Conservation (phyloP, 2,797 vertebrate species). For the Moxostoma hubbsi region DNA sequence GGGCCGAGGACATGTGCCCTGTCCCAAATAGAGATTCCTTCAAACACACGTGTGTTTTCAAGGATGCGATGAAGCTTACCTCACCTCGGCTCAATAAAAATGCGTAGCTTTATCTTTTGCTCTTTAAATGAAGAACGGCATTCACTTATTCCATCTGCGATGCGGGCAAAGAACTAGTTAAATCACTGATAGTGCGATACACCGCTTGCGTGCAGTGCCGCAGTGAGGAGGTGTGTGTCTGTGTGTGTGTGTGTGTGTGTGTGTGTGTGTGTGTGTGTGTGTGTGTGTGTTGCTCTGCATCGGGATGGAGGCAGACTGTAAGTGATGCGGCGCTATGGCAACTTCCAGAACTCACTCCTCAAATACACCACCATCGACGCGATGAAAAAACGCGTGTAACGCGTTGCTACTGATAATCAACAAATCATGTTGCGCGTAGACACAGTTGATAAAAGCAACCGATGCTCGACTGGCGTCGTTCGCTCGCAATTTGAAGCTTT, state of each 20-base stretch:
- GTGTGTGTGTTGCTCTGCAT: background rate
- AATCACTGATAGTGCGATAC: conserved; percentile 6
- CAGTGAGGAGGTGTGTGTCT: conserved; percentile 22
- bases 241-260: background rate
- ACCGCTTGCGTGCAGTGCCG: conserved; percentile 28
- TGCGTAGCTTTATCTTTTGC: conserved; percentile 49
- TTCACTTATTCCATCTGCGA: background rate
- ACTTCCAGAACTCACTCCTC: conserved; percentile 35
- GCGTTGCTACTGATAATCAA: too few relatives aligned
- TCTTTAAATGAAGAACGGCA: background rate
- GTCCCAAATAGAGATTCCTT: conserved; percentile 23
- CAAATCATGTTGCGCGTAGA: too few relatives aligned
- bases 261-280: too few relatives aligned
- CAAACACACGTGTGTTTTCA: background rate
- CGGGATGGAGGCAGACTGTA: background rate
- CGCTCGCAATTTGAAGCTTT: too few relatives aligned
- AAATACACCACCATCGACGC: too few relatives aligned
- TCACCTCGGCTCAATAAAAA: conserved; percentile 23
- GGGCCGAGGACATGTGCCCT: conserved; percentile 5
- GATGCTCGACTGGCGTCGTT: too few relatives aligned
- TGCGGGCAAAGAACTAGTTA: background rate
- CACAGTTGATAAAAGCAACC: too few relatives aligned
- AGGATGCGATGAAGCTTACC: conserved; percentile 56
- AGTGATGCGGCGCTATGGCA: conserved; percentile 39
- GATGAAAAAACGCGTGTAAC: too few relatives aligned